phyloP scores from a whole-genome alignment of 2,888 invertebrate genomes.

The Cosmorhoe ocellata region DNA sequence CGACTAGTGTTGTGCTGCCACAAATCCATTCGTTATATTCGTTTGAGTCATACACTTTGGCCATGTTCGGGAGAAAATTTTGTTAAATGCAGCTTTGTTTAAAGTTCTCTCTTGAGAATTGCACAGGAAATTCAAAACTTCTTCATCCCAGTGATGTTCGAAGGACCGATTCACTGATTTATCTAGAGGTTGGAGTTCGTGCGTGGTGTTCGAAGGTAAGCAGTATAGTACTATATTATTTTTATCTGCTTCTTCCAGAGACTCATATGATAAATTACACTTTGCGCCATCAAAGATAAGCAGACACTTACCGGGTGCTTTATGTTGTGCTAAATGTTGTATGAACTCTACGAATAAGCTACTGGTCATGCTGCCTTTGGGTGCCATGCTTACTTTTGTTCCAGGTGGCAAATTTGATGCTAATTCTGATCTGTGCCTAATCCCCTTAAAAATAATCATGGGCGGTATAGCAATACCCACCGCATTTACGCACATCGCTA shows the following conservation, averaged over 20 bases:
- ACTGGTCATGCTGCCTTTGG: conserved; percentile 26
- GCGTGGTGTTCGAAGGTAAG: conserved; percentile 24
- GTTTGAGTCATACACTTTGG: too few relatives aligned
- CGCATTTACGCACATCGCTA: conserved; percentile 29
- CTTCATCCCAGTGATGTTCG: conserved; percentile 30
- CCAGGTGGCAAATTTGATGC: conserved; percentile 17
- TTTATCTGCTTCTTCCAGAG: conserved; percentile 27
- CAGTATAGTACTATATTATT: background rate
- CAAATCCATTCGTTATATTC: too few relatives aligned
- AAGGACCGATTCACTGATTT: conserved; percentile 12
- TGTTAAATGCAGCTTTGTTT: too few relatives aligned
- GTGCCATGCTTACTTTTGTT: conserved; percentile 23
- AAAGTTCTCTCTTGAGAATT: too few relatives aligned
- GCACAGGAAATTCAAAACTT: too few relatives aligned
- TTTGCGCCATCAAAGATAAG: conserved; percentile 37
- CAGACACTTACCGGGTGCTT: conserved; percentile 27
- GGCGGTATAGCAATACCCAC: conserved; percentile 25
- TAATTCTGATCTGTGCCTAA: conserved; percentile 23
- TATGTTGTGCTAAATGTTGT: conserved; percentile 25
- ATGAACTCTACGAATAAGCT: conserved; percentile 7
- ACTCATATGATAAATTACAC: conserved; percentile 11
- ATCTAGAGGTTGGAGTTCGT: conserved; percentile 12
- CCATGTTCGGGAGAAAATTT: too few relatives aligned
- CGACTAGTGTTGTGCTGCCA: too few relatives aligned
- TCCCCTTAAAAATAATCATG: conserved; percentile 34